phyloP scores from a whole-genome alignment of 1,140 invertebrate species.

The Tigriopus japonicus region DNA sequence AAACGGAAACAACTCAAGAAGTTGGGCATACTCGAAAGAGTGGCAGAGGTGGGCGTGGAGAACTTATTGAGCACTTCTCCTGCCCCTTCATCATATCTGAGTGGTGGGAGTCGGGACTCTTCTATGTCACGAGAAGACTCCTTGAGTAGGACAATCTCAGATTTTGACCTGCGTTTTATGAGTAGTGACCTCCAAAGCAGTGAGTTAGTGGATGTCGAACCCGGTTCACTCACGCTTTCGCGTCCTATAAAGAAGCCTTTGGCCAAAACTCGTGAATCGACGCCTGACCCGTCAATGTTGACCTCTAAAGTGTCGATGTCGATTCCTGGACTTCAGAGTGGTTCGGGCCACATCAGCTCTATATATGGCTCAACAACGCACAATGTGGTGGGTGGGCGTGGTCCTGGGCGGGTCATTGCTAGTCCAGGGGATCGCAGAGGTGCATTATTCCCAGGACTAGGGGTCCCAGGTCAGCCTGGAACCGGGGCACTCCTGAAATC shows the following conservation, averaged over 20 bases:
- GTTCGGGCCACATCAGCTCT: background rate
- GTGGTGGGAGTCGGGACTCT: background rate
- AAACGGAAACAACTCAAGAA: background rate
- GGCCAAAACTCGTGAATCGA: no score
- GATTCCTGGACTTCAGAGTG: background rate
- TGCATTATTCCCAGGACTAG: background rate
- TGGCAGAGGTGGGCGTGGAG: background rate
- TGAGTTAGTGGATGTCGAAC: background rate
- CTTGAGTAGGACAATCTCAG: no score
- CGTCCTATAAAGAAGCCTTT: background rate
- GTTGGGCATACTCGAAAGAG: background rate
- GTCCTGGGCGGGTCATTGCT: background rate
- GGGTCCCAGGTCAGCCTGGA: background rate
- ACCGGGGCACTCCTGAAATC: background rate
- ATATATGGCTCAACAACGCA: no score
- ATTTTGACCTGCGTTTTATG: no score
- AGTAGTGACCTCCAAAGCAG: no score
- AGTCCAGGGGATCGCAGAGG: background rate
- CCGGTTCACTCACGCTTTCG: background rate
- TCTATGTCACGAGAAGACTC: background rate
- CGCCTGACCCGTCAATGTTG: no score
- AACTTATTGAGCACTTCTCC: background rate
- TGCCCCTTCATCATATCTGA: background rate
- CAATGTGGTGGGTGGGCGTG: background rate
- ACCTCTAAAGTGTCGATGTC: background rate